Conservation (phyloP, 2,113 vertebrate species). For the Sphyrna mokarran region DNA sequence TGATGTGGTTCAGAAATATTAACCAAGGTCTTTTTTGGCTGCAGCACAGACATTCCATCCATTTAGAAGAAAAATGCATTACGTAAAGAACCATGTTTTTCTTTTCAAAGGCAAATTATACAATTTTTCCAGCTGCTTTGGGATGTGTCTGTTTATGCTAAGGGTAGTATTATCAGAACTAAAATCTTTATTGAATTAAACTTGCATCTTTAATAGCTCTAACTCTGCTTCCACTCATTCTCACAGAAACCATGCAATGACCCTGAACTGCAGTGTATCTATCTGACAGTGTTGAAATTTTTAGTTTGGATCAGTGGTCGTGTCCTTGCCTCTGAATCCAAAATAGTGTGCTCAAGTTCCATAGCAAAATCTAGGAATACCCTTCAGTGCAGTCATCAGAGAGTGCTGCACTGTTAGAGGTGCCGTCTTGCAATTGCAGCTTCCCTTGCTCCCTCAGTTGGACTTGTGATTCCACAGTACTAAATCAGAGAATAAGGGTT, state of each 20-base stretch:
- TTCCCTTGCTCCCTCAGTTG: neutral
- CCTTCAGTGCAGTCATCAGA: neutral
- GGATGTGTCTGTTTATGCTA: neutral
- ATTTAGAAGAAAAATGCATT: slow-evolving; percentile 22
- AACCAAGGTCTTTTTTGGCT: slow-evolving; percentile 31
- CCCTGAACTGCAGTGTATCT: neutral
- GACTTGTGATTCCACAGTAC: neutral
- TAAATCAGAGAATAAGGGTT: neutral
- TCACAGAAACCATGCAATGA: neutral
- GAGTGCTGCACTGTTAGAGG: neutral
- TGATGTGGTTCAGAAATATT: slow-evolving; percentile 32
- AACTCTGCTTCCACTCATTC: neutral
- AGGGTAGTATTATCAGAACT: neutral
- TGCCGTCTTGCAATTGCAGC: neutral
- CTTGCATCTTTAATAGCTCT: no score
- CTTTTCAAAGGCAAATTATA: slow-evolving; percentile 34
- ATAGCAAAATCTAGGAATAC: neutral
- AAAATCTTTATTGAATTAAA: slow-evolving; percentile 10
- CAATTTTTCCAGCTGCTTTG: slow-evolving; percentile 34
- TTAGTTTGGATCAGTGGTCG: neutral
- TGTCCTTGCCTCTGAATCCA: neutral
- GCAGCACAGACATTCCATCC: slow-evolving; percentile 3
- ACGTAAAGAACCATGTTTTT: slow-evolving; percentile 6
- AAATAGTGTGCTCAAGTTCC: neutral
- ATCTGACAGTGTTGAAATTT: neutral